phyloP scores from a whole-genome alignment of 2,888 invertebrate genomes.

The Hoplodrina ambigua region DNA sequence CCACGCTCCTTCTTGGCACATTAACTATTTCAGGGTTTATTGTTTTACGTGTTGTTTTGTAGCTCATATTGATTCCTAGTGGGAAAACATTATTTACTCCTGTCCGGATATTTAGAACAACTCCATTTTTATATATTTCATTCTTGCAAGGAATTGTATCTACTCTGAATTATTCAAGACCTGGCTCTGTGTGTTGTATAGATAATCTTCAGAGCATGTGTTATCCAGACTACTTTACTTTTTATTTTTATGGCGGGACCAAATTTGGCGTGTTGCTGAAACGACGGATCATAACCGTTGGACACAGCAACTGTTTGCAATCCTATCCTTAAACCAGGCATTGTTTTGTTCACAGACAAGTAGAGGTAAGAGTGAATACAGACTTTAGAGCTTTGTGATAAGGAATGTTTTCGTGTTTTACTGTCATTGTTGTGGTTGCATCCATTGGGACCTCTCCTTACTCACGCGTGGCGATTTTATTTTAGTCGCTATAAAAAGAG shows the following conservation, averaged over 20 bases:
- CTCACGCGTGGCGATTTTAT: slow-evolving; percentile 82
- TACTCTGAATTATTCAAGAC: slow-evolving; percentile 64
- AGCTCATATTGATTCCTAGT: slow-evolving; percentile 52
- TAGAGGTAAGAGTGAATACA: slow-evolving; percentile 63
- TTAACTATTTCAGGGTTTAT: slow-evolving; percentile 83
- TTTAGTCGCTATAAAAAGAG: slow-evolving; percentile 80
- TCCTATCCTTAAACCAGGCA: slow-evolving; percentile 80
- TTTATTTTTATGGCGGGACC: slow-evolving; percentile 87
- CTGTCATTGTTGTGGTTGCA: slow-evolving; percentile 73
- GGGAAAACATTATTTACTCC: slow-evolving; percentile 41
- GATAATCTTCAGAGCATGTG: slow-evolving; percentile 78
- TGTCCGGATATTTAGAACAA: slow-evolving; percentile 29
- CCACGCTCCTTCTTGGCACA: slow-evolving; percentile 84
- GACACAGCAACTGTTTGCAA: slow-evolving; percentile 86
- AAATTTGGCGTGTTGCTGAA: slow-evolving; percentile 87
- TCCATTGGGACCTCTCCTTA: slow-evolving; percentile 74
- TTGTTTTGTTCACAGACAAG: slow-evolving; percentile 75
- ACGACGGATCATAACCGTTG: slow-evolving; percentile 87
- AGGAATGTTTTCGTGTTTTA: slow-evolving; percentile 66
- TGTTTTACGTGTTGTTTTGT: slow-evolving; percentile 64
- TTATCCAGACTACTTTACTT: slow-evolving; percentile 83
- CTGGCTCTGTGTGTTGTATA: slow-evolving; percentile 67
- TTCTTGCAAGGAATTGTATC: slow-evolving; percentile 55
- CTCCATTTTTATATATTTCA: slow-evolving; percentile 52
- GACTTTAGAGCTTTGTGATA: slow-evolving; percentile 66